A percentile compares a stretch with the other conserved stretches of the same genome.
Evolutionary conservation across 1,140 invertebrate genomes (phyloP).

Genomic region (Gyrodactylus bullatarudis): DNA sequence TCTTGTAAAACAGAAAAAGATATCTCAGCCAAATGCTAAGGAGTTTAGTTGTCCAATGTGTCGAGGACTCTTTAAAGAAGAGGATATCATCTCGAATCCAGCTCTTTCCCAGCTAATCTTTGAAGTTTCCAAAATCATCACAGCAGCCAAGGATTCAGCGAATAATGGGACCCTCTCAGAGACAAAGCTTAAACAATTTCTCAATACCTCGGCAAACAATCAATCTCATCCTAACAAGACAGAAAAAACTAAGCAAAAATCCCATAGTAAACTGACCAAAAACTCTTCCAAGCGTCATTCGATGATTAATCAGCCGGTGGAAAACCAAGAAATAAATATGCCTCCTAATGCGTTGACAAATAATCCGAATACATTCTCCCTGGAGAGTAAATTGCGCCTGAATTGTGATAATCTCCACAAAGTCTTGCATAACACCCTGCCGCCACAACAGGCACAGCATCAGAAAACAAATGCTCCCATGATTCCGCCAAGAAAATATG

Average conservation of each 20-base stretch:
- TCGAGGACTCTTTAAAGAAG: neutral
- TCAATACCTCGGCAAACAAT: neutral
- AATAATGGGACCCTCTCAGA: neutral
- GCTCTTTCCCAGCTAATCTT: neutral
- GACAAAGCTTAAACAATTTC: neutral
- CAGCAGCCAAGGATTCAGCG: neutral
- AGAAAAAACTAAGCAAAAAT: neutral
- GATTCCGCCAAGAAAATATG: neutral
- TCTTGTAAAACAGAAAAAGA: neutral
- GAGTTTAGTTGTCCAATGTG: neutral
- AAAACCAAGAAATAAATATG: neutral
- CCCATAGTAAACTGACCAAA: too few relatives aligned
- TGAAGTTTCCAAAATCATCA: neutral
- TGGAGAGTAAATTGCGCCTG: neutral
- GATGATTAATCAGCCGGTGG: neutral
- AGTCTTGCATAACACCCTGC: neutral
- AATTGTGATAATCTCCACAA: neutral
- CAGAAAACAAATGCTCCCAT: too few relatives aligned
- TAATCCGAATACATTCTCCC: neutral
- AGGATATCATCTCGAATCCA: neutral
- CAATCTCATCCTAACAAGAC: neutral
- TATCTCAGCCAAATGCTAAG: neutral
- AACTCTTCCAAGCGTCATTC: too few relatives aligned
- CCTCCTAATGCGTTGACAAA: neutral
- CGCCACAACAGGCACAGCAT: too few relatives aligned